Evolutionary conservation across 2,113 vertebrate genomes (phyloP).

Genomic region (Tachysurus vachellii): DNA sequence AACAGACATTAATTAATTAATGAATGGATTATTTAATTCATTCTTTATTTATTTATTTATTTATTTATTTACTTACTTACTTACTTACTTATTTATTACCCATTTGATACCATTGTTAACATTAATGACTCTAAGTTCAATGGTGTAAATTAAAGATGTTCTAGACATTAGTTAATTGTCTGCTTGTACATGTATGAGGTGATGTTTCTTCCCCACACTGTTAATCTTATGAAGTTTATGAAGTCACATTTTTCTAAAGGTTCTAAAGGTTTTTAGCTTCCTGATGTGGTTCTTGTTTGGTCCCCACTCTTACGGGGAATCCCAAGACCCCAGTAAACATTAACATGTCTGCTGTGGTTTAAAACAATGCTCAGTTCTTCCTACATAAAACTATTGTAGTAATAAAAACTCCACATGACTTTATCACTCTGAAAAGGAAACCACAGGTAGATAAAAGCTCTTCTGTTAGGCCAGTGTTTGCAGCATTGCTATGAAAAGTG

Average conservation of each 20-base stretch:
- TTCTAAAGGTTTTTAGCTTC: background rate
- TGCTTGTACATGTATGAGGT: background rate
- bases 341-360: background rate
- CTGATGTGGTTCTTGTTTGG: background rate
- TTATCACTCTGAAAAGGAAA: background rate
- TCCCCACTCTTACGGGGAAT: background rate
- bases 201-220: background rate
- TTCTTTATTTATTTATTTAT: no score
- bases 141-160: background rate
- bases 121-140: background rate
- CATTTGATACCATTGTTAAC: background rate
- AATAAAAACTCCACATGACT: no score
- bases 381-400: background rate
- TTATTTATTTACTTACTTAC: background rate
- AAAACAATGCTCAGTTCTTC: background rate
- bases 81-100: background rate
- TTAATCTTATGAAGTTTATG: background rate
- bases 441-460: background rate
- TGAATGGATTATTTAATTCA: no score
- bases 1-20: no score
- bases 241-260: background rate
- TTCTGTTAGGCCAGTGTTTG: background rate
- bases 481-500: background rate
- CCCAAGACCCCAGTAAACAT: background rate
- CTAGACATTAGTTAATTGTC: background rate